These are phyloP conservation scores for Rutilus rutilus DNA, from an alignment of 2,113 vertebrate genomes.

Conservation along the genomic window DNA sequence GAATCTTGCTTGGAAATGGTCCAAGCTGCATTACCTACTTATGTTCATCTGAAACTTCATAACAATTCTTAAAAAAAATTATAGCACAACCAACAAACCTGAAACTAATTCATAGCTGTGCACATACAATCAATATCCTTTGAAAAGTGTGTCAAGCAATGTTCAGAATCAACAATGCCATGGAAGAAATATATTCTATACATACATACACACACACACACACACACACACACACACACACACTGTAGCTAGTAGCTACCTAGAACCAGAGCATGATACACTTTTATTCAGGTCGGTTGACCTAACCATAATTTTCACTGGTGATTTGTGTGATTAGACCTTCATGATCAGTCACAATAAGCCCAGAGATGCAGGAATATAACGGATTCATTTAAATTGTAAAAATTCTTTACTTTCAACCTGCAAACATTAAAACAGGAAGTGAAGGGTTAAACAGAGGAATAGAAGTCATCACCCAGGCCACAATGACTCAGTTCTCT, in stretches of 20 bases:
- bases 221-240: background rate
- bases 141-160: no score
- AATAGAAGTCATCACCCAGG: slow-evolving; percentile 60
- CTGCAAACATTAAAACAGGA: background rate
- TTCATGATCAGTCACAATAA: background rate
- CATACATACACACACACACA: background rate
- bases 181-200: background rate
- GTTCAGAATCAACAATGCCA: no score
- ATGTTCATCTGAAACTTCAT: background rate
- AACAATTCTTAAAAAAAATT: background rate
- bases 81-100: no score
- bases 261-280: background rate
- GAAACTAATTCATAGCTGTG: background rate
- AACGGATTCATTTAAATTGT: background rate
- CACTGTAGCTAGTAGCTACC: background rate
- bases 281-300: background rate
- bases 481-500: slow-evolving; percentile 70
- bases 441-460: slow-evolving; percentile 58
- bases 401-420: background rate
- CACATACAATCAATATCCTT: no score
- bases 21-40: background rate
- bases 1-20: background rate
- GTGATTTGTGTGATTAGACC: no score
- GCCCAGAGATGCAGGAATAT: background rate
- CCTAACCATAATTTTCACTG: background rate